phyloP scores from a whole-genome alignment of 2,797 vertebrate genomes.

The Iguana delicatissima region DNA sequence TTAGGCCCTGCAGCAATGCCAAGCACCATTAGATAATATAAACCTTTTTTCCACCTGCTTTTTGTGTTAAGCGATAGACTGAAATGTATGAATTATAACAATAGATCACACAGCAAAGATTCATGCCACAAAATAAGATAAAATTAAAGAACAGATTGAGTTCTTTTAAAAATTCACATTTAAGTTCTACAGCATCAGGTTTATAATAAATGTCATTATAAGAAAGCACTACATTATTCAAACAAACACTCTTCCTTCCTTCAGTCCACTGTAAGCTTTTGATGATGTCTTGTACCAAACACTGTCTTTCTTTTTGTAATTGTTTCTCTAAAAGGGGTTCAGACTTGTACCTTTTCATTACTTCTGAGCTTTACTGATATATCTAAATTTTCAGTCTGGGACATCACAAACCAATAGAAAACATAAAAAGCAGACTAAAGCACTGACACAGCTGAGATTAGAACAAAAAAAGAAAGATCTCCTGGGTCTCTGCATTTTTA shows the following conservation, averaged over 20 bases:
- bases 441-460: slow-evolving; percentile 41
- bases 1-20: not conserved
- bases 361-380: slow-evolving; percentile 24
- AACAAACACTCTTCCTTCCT: not conserved
- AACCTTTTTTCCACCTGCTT: not conserved
- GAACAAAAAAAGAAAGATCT: not conserved
- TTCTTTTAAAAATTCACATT: slow-evolving; percentile 8
- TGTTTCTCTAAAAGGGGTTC: slow-evolving; percentile 44
- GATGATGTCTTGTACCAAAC: slow-evolving; percentile 12
- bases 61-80: not conserved
- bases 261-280: not conserved
- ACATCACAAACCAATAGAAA: slow-evolving; percentile 1
- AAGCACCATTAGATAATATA: slow-evolving; percentile 4
- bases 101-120: not conserved
- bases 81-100: not conserved
- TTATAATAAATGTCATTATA: slow-evolving; percentile 1
- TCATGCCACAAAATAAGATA: not conserved
- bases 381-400: not conserved
- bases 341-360: slow-evolving; percentile 23
- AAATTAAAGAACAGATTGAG: not conserved
- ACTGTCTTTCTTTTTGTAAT: not conserved
- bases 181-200: not conserved
- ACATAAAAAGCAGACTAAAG: not conserved
- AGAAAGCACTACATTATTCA: not conserved
- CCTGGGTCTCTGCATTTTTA: slow-evolving; percentile 9